Evolutionary conservation across 2,113 vertebrate species (phyloP).

Genomic region (Zosterops borbonicus): DNA sequence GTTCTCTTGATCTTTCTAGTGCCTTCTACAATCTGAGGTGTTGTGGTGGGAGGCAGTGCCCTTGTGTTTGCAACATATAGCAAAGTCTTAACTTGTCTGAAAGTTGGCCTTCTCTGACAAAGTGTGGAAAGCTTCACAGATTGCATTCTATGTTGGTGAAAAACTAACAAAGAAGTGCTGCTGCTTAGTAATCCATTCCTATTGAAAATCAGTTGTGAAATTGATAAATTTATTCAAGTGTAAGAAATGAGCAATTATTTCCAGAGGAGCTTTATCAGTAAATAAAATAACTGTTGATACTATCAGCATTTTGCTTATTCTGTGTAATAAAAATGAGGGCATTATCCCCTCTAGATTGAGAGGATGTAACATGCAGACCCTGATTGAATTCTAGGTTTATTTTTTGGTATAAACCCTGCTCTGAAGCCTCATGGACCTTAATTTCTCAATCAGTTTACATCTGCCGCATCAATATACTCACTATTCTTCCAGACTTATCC

Average conservation of each 20-base stretch:
- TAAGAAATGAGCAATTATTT: background rate
- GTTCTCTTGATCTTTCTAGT: background rate
- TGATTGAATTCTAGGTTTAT: background rate
- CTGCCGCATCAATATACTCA: background rate
- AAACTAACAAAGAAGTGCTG: background rate
- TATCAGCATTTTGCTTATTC: background rate
- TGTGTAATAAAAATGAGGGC: background rate
- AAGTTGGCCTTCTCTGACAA: background rate
- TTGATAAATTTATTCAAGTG: background rate
- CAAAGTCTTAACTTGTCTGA: background rate
- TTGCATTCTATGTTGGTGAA: too few relatives aligned
- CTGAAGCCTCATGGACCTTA: background rate
- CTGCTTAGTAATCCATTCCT: background rate
- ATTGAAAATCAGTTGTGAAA: background rate
- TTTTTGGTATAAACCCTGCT: background rate
- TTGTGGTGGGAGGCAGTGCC: background rate
- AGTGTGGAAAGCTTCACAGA: background rate
- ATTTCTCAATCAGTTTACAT: background rate
- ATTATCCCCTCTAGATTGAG: background rate
- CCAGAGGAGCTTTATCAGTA: background rate
- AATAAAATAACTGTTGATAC: background rate
- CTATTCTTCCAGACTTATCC: rapidly evolving
- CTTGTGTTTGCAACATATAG: background rate
- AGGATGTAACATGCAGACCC: background rate
- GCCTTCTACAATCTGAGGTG: background rate